These are phyloP conservation scores for Dinocampus coccinellae DNA, from an alignment of 2,888 invertebrate species.

Conservation along the genomic window DNA sequence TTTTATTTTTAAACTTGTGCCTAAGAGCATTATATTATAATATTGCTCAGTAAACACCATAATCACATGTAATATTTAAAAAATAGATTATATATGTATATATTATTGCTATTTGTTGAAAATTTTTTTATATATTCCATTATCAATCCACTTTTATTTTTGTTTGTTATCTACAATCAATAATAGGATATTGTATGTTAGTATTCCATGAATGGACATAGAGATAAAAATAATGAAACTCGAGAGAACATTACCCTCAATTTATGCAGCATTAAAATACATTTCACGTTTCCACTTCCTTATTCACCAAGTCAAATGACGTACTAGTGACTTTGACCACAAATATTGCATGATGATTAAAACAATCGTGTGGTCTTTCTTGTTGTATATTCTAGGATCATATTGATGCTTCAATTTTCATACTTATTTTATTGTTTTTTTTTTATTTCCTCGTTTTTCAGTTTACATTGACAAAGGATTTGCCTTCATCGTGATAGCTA, in stretches of 20 bases:
- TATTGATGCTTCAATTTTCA: background rate
- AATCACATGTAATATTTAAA: conserved; percentile 18
- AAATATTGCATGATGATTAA: background rate
- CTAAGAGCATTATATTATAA: conserved; percentile 28
- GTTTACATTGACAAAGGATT: background rate
- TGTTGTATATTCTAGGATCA: background rate
- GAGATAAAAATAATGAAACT: background rate
- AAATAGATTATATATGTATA: conserved; percentile 24
- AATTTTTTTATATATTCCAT: conserved; percentile 7
- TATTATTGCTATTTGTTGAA: background rate
- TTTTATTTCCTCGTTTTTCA: background rate
- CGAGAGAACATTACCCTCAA: conserved; percentile 5
- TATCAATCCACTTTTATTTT: conserved; percentile 8
- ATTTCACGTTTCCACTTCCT: conserved; percentile 16
- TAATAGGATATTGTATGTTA: background rate
- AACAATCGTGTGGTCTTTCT: background rate
- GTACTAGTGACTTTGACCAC: conserved; percentile 7
- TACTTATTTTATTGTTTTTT: background rate
- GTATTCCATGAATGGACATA: background rate
- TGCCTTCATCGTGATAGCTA: background rate
- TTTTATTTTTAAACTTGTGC: conserved; percentile 22
- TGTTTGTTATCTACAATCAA: background rate
- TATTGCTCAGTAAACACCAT: conserved; percentile 20
- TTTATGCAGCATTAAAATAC: conserved; percentile 20
- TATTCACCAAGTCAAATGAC: conserved; percentile 20